Conservation (phyloP, 1,140 invertebrate species). For the Drosophila littoralis region DNA sequence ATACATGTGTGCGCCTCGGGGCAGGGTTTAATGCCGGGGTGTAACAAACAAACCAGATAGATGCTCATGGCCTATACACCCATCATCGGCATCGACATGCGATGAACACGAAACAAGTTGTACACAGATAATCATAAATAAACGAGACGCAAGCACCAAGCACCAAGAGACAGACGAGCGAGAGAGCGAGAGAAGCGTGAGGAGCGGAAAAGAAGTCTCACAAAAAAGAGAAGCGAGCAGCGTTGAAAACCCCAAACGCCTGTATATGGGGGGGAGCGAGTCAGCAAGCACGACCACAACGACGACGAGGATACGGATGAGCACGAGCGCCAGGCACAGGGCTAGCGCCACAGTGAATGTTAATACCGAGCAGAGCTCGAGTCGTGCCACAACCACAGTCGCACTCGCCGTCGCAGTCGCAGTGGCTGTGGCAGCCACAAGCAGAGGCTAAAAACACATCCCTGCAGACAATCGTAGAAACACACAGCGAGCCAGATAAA, state of each 20-base stretch:
- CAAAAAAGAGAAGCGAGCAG: conserved; percentile 14
- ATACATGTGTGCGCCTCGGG: conserved; percentile 65
- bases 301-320: conserved; percentile 19
- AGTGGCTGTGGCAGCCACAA: conserved; percentile 1
- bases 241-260: conserved; percentile 6
- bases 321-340: conserved; percentile 17
- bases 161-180: conserved; percentile 9
- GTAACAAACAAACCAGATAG: conserved; percentile 69
- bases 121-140: conserved; percentile 83
- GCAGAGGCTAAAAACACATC: conserved; percentile 21
- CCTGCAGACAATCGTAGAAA: conserved; percentile 70
- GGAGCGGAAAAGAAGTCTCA: conserved; percentile 4
- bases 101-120: conserved; percentile 82
- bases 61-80: conserved; percentile 66
- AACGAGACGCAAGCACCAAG: conserved; percentile 62
- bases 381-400: conserved; percentile 47
- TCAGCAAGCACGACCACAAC: conserved; percentile 57
- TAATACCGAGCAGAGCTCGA: conserved; percentile 49
- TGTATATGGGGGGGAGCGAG: conserved; percentile 38
- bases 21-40: conserved; percentile 70
- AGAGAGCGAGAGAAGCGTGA: not conserved
- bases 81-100: conserved; percentile 77
- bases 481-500: conserved; percentile 70
- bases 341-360: conserved; percentile 40
- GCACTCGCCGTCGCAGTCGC: conserved; percentile 1